Evolutionary conservation across 2,113 vertebrate genomes (phyloP).

Genomic region (Hiodon alosoides): DNA sequence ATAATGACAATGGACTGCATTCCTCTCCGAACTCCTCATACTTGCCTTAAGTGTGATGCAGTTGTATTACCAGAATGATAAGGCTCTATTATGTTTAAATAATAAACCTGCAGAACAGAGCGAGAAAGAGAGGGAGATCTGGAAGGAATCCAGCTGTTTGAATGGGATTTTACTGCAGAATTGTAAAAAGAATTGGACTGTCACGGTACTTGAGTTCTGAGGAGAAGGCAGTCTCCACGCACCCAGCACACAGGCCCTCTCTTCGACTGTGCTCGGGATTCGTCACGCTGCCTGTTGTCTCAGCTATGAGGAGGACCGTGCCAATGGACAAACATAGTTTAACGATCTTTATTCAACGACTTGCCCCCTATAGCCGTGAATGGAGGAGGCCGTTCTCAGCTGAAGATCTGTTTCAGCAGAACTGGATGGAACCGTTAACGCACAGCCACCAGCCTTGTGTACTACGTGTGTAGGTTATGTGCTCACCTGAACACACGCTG

Average conservation of each 20-base stretch:
- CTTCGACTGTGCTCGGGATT: conserved; percentile 50
- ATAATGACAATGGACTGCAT: neutral
- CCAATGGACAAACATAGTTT: conserved; percentile 46
- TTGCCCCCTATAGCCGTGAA: conserved; percentile 43
- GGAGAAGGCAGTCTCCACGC: conserved; percentile 42
- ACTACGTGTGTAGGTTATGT: no score
- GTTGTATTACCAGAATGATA: neutral
- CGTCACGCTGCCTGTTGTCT: conserved; percentile 41
- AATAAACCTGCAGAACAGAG: conserved; percentile 3
- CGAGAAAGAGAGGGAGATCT: conserved; percentile 20
- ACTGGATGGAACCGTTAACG: neutral
- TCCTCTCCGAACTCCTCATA: neutral
- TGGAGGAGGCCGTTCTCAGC: conserved; percentile 33
- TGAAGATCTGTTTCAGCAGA: neutral
- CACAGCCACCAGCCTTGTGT: neutral
- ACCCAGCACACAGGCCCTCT: conserved; percentile 50
- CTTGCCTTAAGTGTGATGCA: neutral
- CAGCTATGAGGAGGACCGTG: conserved; percentile 54
- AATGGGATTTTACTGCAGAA: conserved; percentile 21
- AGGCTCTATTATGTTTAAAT: neutral
- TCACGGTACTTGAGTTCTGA: conserved; percentile 32
- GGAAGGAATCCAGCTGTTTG: neutral
- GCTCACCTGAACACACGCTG: no score
- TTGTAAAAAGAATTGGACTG: conserved; percentile 21
- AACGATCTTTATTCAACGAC: conserved; percentile 62